Conservation (phyloP, 1,140 invertebrate genomes). For the Cotesia chilonis region DNA sequence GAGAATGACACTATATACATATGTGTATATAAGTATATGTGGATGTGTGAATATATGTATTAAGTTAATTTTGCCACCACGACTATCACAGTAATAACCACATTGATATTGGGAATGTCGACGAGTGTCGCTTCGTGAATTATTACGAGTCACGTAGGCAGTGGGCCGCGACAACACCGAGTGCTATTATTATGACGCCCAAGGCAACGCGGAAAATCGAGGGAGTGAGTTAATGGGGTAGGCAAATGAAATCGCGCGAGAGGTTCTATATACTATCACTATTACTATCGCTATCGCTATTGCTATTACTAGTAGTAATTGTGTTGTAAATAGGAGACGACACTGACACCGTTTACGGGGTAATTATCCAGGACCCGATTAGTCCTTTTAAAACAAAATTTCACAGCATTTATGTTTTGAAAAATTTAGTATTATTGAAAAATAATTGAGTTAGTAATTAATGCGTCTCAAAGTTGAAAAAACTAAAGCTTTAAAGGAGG, state of each 20-base stretch:
- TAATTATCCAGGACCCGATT: conserved; percentile 44
- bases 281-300: neutral
- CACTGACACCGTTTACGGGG: conserved; percentile 36
- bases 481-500: too few relatives aligned
- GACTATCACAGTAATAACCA: neutral
- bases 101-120: conserved; percentile 16
- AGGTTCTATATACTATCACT: conserved; percentile 8
- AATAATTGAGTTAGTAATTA: too few relatives aligned
- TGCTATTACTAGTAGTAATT: too few relatives aligned
- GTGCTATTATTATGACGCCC: conserved; percentile 45
- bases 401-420: too few relatives aligned
- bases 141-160: conserved; percentile 48
- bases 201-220: conserved; percentile 37
- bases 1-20: neutral
- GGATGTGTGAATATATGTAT: too few relatives aligned
- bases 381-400: conserved; percentile 9
- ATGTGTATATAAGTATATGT: too few relatives aligned
- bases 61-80: neutral
- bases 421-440: too few relatives aligned
- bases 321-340: too few relatives aligned
- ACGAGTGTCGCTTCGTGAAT: conserved; percentile 38
- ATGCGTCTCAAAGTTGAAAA: too few relatives aligned
- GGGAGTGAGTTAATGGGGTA: conserved; percentile 19
- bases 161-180: conserved; percentile 28
- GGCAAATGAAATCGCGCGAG: conserved; percentile 30